Conservation (phyloP, 2,797 vertebrate species). For the Coendou prehensilis region DNA sequence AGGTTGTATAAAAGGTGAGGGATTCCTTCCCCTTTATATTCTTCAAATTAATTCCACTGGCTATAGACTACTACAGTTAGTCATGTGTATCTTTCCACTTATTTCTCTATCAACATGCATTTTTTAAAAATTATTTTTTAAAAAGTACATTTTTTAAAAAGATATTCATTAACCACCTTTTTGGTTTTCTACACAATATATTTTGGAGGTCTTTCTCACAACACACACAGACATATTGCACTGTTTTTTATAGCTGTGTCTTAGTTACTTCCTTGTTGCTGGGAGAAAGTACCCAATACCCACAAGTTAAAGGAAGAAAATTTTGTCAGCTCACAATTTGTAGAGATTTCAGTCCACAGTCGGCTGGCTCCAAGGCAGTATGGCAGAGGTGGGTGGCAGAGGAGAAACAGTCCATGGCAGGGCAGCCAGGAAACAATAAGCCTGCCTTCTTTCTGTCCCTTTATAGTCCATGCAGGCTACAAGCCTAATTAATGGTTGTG, state of each 20-base stretch:
- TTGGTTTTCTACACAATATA: neutral
- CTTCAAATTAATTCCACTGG: neutral
- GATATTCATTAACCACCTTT: neutral
- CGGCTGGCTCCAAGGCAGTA: neutral
- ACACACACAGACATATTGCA: neutral
- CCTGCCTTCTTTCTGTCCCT: neutral
- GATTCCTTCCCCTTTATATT: neutral
- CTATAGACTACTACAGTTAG: neutral
- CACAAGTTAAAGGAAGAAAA: neutral
- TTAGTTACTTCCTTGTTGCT: neutral
- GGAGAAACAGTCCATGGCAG: neutral
- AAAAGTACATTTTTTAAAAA: neutral
- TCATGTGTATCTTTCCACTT: neutral
- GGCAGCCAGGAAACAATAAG: neutral
- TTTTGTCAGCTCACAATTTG: neutral
- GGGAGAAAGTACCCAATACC: neutral
- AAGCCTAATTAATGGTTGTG: neutral
- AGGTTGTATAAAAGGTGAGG: neutral
- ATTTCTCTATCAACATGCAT: neutral
- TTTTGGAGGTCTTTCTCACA: slow-evolving; percentile 5
- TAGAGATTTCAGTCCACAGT: neutral
- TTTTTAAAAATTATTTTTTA: neutral
- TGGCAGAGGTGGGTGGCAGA: neutral
- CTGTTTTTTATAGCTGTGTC: neutral
- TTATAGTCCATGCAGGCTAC: neutral